Base-by-base conservation (phyloP, 2,888 invertebrate species). In the Tinea semifulvella region DNA sequence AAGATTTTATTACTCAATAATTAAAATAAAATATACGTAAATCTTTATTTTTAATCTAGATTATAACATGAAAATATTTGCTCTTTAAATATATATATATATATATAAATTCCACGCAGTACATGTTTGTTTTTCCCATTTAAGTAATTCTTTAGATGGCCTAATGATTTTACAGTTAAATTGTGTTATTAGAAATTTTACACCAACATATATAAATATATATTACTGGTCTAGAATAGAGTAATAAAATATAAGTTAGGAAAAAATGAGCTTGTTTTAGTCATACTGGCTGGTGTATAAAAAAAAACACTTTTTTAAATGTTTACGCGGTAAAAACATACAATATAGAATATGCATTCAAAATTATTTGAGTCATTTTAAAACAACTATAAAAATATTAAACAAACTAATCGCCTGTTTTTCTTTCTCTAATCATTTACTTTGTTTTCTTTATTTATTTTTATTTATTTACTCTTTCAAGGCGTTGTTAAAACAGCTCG, bases 261-360 rank as follows among this genome's bases (percentile, higher is more conserved):
- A 74, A 72, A 77, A 75, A 66, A 79, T 75, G 79, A 80, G 79
- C 79, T 80, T 80, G 65, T 60, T 77, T 75, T 76, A 79, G 79
- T 74, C 58, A 75, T 61, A 79, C 71, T 70, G 73, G 79, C 79
- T 77, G 77, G 60, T 70, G 68, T 22, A 22, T 10, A 31, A 31
- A 7, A 31, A 10, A 13, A 35, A 8, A 35, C 14, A 35, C 2
- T 35, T 10, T 35, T n/a, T 35, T 35, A 5, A 13, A 11, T 13
- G 13, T 13, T 11, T 35, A 14, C 14, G 16, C 8, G 8, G 5
- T 22, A 22, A 22, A 5, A 22, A 22, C 6, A 22, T 5, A 22
- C 25, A 22, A 5, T 22, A 7, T 8, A 22, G 8, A 5, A 7
- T 22, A 22, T 8, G 8, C 25, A n/a, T n/a, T n/a, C 25, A 22